Evolutionary conservation across 2,113 vertebrate genomes (phyloP).

Genomic region (Indicator indicator): DNA sequence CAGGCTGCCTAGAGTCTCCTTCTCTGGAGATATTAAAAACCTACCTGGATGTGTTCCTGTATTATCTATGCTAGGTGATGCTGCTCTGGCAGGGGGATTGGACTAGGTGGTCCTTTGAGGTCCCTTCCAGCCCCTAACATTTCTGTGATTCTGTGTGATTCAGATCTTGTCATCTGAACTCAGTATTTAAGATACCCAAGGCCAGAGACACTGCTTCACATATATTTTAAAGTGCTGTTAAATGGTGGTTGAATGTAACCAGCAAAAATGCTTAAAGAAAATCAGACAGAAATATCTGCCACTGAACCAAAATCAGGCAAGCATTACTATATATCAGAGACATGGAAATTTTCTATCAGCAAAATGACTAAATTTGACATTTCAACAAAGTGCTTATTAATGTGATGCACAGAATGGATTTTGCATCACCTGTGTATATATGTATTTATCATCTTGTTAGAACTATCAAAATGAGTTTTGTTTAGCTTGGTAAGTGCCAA

Average conservation of each 20-base stretch:
- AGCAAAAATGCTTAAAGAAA: background rate
- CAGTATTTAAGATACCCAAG: background rate
- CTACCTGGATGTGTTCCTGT: too few species aligned
- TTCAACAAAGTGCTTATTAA: constrained; percentile 8
- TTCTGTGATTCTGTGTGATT: background rate
- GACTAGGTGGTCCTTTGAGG: too few species aligned
- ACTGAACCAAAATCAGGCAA: background rate
- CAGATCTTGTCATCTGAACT: background rate
- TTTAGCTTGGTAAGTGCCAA: constrained; percentile 43
- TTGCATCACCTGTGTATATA: background rate
- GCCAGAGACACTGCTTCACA: background rate
- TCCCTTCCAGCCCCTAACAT: too few species aligned
- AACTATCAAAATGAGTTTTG: constrained; percentile 55
- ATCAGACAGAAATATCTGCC: background rate
- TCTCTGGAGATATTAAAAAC: too few species aligned
- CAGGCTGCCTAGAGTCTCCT: too few species aligned
- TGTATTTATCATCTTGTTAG: constrained; percentile 64
- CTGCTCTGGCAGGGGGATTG: too few species aligned
- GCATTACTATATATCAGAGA: background rate
- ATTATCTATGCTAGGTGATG: too few species aligned
- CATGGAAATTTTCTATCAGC: background rate
- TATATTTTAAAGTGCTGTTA: background rate
- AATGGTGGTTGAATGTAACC: background rate
- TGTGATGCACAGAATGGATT: constrained; percentile 49
- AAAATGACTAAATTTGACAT: constrained; percentile 32